These are phyloP conservation scores for Orthonyx spaldingii DNA, from an alignment of 2,113 vertebrate genomes.

Conservation along the genomic window DNA sequence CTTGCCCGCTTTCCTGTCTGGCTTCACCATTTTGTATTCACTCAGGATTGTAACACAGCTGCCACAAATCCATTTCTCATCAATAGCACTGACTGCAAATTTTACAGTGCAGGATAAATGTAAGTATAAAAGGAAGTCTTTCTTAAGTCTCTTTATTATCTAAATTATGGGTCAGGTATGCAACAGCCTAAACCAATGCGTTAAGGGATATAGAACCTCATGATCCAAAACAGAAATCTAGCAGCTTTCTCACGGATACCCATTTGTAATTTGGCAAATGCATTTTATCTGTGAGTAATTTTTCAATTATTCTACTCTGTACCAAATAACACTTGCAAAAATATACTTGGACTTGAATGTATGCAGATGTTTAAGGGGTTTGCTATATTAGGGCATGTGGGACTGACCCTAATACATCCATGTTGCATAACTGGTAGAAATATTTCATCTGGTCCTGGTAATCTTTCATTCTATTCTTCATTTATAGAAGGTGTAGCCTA, in stretches of 20 bases:
- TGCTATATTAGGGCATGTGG: not conserved
- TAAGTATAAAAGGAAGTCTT: not conserved
- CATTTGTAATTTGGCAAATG: not conserved
- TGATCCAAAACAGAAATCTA: not conserved
- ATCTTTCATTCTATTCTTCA: not conserved
- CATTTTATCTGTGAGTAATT: not conserved
- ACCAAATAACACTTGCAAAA: not conserved
- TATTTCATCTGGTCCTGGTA: not conserved
- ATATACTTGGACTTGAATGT: not conserved
- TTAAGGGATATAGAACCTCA: not conserved
- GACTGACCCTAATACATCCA: not conserved
- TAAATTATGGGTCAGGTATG: not conserved
- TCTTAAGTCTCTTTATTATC: not conserved
- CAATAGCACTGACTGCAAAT: not conserved
- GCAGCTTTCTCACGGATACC: not conserved
- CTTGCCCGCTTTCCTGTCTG: not conserved
- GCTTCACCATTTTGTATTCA: not conserved
- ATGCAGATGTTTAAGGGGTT: not conserved
- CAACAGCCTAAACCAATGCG: not conserved
- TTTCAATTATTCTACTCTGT: not conserved
- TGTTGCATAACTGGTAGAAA: not conserved
- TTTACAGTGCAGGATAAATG: not conserved
- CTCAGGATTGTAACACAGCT: not conserved
- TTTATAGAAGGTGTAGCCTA: not conserved
- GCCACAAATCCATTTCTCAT: not conserved